phyloP scores from a whole-genome alignment of 2,888 invertebrate genomes.

The Acholoe squamosa region DNA sequence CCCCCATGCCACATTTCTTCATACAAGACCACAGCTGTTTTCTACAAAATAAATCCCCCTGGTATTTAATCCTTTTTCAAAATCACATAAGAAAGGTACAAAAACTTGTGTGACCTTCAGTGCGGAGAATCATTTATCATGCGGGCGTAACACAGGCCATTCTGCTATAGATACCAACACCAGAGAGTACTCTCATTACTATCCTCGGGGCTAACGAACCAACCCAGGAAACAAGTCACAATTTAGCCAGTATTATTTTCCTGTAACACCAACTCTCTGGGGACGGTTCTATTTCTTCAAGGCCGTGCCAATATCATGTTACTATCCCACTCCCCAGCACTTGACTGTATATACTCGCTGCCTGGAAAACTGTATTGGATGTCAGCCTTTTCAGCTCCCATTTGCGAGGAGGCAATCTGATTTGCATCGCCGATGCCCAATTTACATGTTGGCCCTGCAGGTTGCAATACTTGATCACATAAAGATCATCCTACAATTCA shows the following conservation, averaged over 20 bases:
- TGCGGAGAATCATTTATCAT: background rate
- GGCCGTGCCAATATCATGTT: slow-evolving; percentile 30
- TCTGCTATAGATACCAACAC: slow-evolving; percentile 23
- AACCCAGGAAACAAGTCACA: slow-evolving; percentile 47
- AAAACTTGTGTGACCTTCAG: slow-evolving; percentile 15
- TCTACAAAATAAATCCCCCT: slow-evolving; percentile 54
- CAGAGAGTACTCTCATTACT: slow-evolving; percentile 24
- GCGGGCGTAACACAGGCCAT: background rate
- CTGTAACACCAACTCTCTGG: slow-evolving; percentile 42
- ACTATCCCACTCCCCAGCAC: slow-evolving; percentile 9
- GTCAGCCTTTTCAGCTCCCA: slow-evolving; percentile 32
- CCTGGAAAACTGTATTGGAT: background rate
- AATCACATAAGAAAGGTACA: background rate
- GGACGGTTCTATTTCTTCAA: slow-evolving; percentile 40
- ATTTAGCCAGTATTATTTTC: slow-evolving; percentile 56
- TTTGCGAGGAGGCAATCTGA: slow-evolving; percentile 49
- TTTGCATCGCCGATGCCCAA: slow-evolving; percentile 56
- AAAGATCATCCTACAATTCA: slow-evolving; percentile 50
- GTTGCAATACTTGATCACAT: slow-evolving; percentile 45
- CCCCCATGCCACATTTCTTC: slow-evolving; percentile 40
- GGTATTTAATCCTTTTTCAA: slow-evolving; percentile 21
- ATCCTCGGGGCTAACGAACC: slow-evolving; percentile 43
- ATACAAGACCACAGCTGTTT: slow-evolving; percentile 51
- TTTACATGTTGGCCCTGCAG: slow-evolving; percentile 45
- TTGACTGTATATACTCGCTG: slow-evolving; percentile 14